phyloP scores from a whole-genome alignment of 1,140 invertebrate genomes.

The Calephelis nemesis region DNA sequence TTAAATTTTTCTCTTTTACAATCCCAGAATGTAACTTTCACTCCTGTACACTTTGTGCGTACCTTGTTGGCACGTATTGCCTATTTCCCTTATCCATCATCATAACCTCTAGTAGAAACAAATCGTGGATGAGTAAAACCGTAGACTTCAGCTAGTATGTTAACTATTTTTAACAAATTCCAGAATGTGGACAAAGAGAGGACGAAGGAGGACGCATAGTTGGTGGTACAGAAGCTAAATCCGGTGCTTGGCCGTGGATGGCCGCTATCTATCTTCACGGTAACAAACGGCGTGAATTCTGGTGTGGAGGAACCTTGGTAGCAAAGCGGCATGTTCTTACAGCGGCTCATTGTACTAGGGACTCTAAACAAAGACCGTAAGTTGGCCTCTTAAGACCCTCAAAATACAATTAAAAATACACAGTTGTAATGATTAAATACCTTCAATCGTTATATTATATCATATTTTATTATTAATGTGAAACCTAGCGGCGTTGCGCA shows the following conservation, averaged over 20 bases:
- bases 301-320: slow-evolving; percentile 95
- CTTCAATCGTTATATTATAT: too few species aligned
- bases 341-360: slow-evolving; percentile 94
- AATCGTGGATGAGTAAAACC: background rate
- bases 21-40: too few species aligned
- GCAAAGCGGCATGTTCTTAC: slow-evolving; percentile 90
- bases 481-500: too few species aligned
- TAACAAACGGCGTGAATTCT: slow-evolving; percentile 92
- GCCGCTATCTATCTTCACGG: slow-evolving; percentile 95
- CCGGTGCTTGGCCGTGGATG: slow-evolving; percentile 96
- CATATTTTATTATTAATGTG: too few species aligned
- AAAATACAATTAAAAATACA: too few species aligned
- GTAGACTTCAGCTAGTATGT: background rate
- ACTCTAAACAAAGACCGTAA: slow-evolving; percentile 92
- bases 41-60: too few species aligned
- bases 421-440: too few species aligned
- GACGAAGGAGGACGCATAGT: slow-evolving; percentile 91
- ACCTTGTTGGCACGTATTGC: too few species aligned
- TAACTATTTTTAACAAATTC: slow-evolving; percentile 24
- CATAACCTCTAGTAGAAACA: too few species aligned
- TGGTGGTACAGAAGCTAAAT: slow-evolving; percentile 90
- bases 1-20: too few species aligned
- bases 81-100: too few species aligned
- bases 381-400: slow-evolving; percentile 41
- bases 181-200: slow-evolving; percentile 90